Evolutionary conservation across 2,113 vertebrate genomes (phyloP).

Genomic region (Alexandromys fortis): DNA sequence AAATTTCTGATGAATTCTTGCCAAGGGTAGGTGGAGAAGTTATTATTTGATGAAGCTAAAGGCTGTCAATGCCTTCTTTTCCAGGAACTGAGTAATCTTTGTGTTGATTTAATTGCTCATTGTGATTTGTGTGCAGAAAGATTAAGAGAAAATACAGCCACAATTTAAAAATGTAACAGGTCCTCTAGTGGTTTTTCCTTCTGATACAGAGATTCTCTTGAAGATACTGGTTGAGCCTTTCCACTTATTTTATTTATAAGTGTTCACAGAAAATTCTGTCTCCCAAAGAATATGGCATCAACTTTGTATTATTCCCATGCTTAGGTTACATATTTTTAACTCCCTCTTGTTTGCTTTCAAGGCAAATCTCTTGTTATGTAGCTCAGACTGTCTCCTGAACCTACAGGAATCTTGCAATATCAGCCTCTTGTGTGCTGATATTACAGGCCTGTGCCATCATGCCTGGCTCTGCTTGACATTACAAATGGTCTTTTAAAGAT

Average conservation of each 20-base stretch:
- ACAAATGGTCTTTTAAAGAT: not conserved
- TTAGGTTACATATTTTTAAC: not conserved
- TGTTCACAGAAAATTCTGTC: slow-evolving; percentile 15
- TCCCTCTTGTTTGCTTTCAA: no score
- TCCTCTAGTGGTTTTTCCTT: not conserved
- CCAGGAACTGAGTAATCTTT: slow-evolving; percentile 1
- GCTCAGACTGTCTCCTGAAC: not conserved
- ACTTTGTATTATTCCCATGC: not conserved
- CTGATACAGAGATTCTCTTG: not conserved
- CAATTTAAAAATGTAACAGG: slow-evolving; percentile 29
- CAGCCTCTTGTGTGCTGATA: not conserved
- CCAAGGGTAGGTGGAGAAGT: not conserved
- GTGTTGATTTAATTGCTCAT: not conserved
- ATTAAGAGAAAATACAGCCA: not conserved
- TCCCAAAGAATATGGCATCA: slow-evolving; percentile 18
- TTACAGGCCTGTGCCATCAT: not conserved
- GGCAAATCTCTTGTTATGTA: not conserved
- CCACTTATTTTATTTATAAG: not conserved
- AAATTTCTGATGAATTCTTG: slow-evolving; percentile 26
- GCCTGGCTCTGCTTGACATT: not conserved
- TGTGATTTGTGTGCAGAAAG: slow-evolving; percentile 1
- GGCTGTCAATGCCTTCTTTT: slow-evolving; percentile 7
- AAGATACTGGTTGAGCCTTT: slow-evolving; percentile 19
- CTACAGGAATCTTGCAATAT: not conserved
- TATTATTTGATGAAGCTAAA: slow-evolving; percentile 54